phyloP scores from a whole-genome alignment of 2,888 invertebrate species.

The Chymomyza caudatula region DNA sequence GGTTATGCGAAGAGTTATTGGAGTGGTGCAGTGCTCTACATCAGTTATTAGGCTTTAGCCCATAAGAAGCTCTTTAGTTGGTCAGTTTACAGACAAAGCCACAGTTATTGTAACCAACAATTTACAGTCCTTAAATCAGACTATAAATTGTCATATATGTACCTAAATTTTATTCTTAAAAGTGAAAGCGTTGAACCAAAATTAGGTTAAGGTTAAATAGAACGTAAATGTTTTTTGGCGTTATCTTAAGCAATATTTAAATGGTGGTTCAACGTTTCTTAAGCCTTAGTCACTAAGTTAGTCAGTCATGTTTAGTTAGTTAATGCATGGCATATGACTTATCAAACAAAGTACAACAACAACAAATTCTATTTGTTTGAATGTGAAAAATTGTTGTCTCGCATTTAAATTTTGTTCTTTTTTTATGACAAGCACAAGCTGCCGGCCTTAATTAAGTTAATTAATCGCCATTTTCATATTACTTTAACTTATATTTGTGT shows the following conservation, averaged over 20 bases:
- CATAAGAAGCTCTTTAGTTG: too few relatives aligned
- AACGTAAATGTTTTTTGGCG: background rate
- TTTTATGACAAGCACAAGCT: slow-evolving; percentile 23
- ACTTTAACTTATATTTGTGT: slow-evolving; percentile 21
- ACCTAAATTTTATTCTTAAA: background rate
- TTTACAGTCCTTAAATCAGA: slow-evolving; percentile 22
- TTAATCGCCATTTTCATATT: slow-evolving; percentile 37
- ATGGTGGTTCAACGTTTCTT: slow-evolving; percentile 14
- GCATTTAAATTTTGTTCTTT: slow-evolving; percentile 10
- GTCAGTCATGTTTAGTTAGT: background rate
- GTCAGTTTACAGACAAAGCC: too few relatives aligned
- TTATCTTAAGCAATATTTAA: background rate
- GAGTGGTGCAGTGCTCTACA: too few relatives aligned
- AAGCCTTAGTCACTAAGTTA: background rate
- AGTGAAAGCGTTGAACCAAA: slow-evolving; percentile 8
- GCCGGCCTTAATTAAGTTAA: slow-evolving; percentile 35
- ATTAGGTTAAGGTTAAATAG: slow-evolving; percentile 53
- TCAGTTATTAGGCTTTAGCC: too few relatives aligned
- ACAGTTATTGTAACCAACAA: slow-evolving; percentile 16
- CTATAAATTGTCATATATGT: background rate
- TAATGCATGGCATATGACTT: background rate
- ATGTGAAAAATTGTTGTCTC: slow-evolving; percentile 12
- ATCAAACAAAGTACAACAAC: background rate
- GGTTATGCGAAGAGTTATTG: too few relatives aligned
- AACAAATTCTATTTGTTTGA: background rate